phyloP scores from a whole-genome alignment of 2,113 vertebrate species.

The Dromas ardeola region DNA sequence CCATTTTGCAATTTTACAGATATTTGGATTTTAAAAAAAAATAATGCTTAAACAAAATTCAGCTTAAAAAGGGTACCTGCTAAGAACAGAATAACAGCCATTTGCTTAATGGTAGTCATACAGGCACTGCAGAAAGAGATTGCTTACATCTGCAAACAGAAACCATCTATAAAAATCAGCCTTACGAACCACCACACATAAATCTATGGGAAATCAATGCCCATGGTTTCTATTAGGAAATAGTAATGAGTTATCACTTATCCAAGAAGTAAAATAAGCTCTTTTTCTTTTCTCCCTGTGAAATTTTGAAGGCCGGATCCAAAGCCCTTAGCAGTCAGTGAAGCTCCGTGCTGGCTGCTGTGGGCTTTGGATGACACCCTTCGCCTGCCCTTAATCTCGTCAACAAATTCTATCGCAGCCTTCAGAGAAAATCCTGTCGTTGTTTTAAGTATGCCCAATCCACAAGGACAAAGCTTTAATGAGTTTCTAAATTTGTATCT shows the following conservation, averaged over 20 bases:
- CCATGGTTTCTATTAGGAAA: neutral
- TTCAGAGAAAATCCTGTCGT: slow-evolving; percentile 5
- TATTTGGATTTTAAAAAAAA: neutral
- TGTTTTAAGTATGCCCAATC: slow-evolving; percentile 50
- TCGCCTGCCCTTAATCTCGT: neutral
- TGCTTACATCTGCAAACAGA: slow-evolving; percentile 13
- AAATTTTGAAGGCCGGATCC: neutral
- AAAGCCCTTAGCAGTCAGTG: neutral
- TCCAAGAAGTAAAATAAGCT: neutral
- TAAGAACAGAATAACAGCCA: neutral
- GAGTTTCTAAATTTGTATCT: slow-evolving; percentile 59
- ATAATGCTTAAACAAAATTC: neutral
- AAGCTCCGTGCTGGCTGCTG: neutral
- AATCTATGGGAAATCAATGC: slow-evolving; percentile 4
- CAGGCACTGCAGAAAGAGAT: neutral
- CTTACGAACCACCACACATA: neutral
- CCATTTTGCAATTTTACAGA: neutral
- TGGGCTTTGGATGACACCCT: neutral
- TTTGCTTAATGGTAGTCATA: neutral
- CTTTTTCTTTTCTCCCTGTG: no score
- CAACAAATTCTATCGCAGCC: slow-evolving; percentile 10
- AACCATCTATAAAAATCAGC: neutral
- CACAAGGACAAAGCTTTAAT: slow-evolving; percentile 58
- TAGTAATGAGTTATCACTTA: neutral
- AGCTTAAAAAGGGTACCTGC: neutral